Evolutionary conservation across 2,888 invertebrate species (phyloP).

Genomic region (Ypsolopha sequella): DNA sequence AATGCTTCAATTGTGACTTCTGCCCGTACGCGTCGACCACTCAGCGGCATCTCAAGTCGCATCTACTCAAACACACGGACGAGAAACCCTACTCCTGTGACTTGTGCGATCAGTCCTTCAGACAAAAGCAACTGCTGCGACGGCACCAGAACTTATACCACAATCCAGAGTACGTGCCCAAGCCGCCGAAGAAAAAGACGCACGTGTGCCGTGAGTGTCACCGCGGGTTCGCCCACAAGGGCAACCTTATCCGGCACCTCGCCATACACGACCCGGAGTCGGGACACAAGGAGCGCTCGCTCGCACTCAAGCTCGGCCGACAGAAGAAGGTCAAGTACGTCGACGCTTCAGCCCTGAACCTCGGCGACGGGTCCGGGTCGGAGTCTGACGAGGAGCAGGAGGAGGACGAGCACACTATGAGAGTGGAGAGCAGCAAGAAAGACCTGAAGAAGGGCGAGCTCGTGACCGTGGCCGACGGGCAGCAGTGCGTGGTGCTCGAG

Average conservation of each 20-base stretch:
- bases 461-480: slow-evolving; percentile 67
- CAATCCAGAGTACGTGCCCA: slow-evolving; percentile 90
- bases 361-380: neutral
- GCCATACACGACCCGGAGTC: slow-evolving; percentile 92
- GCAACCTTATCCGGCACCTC: slow-evolving; percentile 93
- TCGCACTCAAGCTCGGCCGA: slow-evolving; percentile 83
- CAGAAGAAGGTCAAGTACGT: slow-evolving; percentile 79
- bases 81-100: slow-evolving; percentile 94
- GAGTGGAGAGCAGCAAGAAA: slow-evolving; percentile 25
- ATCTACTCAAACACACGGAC: slow-evolving; percentile 95
- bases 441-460: slow-evolving; percentile 40
- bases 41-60: slow-evolving; percentile 92
- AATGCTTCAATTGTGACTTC: slow-evolving; percentile 93
- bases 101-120: slow-evolving; percentile 86
- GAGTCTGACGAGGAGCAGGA: slow-evolving; percentile 26
- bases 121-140: slow-evolving; percentile 92
- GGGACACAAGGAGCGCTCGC: slow-evolving; percentile 77
- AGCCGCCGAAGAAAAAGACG: slow-evolving; percentile 88
- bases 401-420: slow-evolving; percentile 31
- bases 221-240: slow-evolving; percentile 85
- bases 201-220: slow-evolving; percentile 89
- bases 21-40: slow-evolving; percentile 96
- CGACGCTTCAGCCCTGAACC: slow-evolving; percentile 37
- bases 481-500: slow-evolving; percentile 91
- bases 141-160: slow-evolving; percentile 95